Percentiles rank a stretch among this genome's conserved stretches.
These are phyloP conservation scores for Gandaritis pyraliata DNA, from an alignment of 2,888 invertebrate species.

Conservation along the genomic window DNA sequence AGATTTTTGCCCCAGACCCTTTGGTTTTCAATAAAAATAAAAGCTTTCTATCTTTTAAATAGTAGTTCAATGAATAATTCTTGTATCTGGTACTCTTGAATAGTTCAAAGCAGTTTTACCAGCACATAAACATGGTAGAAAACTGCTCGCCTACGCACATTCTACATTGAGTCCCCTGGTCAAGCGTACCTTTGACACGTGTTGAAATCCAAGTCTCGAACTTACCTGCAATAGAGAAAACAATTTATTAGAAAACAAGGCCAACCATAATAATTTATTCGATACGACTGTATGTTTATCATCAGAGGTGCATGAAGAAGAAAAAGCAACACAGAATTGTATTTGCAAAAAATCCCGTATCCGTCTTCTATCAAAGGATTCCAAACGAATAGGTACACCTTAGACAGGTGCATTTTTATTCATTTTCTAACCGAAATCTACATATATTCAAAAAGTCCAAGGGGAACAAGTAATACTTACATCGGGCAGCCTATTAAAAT, in stretches of 20 bases:
- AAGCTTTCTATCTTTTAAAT: conserved; percentile 2
- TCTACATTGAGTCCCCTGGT: conserved; percentile 39
- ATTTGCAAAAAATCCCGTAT: too few species aligned
- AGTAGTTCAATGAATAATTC: conserved; percentile 12
- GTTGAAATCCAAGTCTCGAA: conserved; percentile 36
- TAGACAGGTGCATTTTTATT: too few species aligned
- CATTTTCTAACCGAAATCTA: too few species aligned
- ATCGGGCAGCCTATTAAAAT: too few species aligned
- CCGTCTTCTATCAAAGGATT: too few species aligned
- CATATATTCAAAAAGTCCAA: too few species aligned
- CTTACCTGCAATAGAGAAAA: conserved; percentile 59
- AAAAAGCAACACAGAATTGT: too few species aligned
- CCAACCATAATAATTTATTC: too few species aligned
- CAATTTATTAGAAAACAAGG: conserved; percentile 20
- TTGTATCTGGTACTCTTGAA: conserved; percentile 16
- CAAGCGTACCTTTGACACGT: conserved; percentile 53
- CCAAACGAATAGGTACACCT: too few species aligned
- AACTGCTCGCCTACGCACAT: conserved; percentile 57
- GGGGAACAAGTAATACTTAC: too few species aligned
- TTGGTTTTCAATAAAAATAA: conserved; percentile 16
- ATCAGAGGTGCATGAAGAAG: too few species aligned
- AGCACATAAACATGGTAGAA: conserved; percentile 39
- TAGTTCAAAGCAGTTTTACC: conserved; percentile 21
- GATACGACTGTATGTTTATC: background rate
- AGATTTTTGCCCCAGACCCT: too few species aligned